phyloP scores from a whole-genome alignment of 2,888 invertebrate species.

The Idaea biselata region DNA sequence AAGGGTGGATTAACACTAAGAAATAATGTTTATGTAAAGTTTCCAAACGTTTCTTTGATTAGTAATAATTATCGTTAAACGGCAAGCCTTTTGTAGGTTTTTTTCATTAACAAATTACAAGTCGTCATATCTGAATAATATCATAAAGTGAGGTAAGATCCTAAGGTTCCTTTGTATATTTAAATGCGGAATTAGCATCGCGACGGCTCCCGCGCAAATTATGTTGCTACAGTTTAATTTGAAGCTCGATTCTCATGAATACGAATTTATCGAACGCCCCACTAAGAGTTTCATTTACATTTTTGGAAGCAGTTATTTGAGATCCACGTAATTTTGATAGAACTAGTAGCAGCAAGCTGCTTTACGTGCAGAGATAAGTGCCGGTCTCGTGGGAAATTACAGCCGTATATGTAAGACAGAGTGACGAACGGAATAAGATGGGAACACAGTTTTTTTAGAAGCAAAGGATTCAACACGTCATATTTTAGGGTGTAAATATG shows the following conservation, averaged over 20 bases:
- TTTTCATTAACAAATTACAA: background rate
- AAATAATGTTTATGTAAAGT: too few relatives aligned
- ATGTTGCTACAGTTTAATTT: slow-evolving; percentile 24
- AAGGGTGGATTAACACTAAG: background rate
- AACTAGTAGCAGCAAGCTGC: background rate
- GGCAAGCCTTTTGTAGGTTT: background rate
- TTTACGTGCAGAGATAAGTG: background rate
- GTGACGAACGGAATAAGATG: background rate
- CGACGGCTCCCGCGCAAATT: slow-evolving; percentile 15
- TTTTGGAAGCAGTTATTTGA: background rate
- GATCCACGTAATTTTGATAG: background rate
- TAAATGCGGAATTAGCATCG: slow-evolving; percentile 21
- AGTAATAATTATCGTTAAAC: background rate
- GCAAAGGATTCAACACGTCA: too few relatives aligned
- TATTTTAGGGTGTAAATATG: too few relatives aligned
- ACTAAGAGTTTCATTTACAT: slow-evolving; percentile 1
- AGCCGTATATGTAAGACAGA: background rate
- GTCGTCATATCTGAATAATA: background rate
- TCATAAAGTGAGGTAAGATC: background rate
- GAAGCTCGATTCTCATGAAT: background rate
- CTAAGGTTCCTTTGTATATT: slow-evolving; percentile 17
- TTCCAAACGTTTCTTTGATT: background rate
- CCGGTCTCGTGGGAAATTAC: background rate
- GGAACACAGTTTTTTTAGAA: background rate
- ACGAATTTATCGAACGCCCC: background rate